Evolutionary conservation across 2,113 vertebrate species (phyloP).

Genomic region (Sorex araneus): DNA sequence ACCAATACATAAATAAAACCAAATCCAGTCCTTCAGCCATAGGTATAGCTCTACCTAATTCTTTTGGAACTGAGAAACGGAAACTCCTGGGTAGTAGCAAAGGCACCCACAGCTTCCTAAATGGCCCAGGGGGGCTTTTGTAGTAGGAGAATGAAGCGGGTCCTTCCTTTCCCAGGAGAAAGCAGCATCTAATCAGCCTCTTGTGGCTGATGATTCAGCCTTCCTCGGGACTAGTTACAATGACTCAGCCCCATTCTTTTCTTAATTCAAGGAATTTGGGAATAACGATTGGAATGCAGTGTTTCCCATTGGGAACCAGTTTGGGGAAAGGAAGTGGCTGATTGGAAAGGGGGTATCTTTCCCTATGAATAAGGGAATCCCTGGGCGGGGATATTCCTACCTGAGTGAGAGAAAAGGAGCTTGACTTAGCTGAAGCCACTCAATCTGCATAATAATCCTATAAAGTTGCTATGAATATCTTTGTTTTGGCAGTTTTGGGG

Average conservation of each 20-base stretch:
- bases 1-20: too few species aligned
- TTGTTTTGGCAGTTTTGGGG: conserved; percentile 64
- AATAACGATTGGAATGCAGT: background rate
- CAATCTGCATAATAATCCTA: conserved; percentile 28
- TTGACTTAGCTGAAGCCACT: conserved; percentile 20
- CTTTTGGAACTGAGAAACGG: conserved; percentile 45
- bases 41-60: background rate
- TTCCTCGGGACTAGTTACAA: conserved; percentile 22
- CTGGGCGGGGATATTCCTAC: background rate
- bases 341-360: conserved; percentile 3
- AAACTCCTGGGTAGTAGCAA: conserved; percentile 9
- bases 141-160: background rate
- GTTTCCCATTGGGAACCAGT: background rate
- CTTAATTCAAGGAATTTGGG: conserved; percentile 40
- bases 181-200: background rate
- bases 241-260: background rate
- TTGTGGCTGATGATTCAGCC: conserved; percentile 4
- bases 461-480: conserved; percentile 23
- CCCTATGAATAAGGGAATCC: conserved; percentile 36
- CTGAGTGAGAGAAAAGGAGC: conserved; percentile 48
- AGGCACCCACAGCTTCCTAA: background rate
- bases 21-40: background rate
- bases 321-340: conserved; percentile 30
- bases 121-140: background rate
- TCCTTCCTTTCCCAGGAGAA: background rate